These are phyloP conservation scores for Natrix natrix DNA, from an alignment of 2,797 vertebrate genomes.

Conservation along the genomic window DNA sequence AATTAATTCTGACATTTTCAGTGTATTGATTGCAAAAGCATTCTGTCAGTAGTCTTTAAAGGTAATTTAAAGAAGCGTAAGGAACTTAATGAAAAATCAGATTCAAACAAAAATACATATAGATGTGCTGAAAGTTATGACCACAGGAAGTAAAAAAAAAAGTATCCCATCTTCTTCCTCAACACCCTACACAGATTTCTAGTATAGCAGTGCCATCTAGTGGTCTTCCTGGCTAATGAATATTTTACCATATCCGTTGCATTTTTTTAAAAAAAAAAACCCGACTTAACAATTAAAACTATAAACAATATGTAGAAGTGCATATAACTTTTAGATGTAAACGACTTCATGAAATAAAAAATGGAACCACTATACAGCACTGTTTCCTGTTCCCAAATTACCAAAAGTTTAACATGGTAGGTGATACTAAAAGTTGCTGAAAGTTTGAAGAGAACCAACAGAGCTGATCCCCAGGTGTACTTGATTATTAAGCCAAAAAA, in stretches of 20 bases:
- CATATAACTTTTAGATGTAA: background rate
- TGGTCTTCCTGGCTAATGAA: background rate
- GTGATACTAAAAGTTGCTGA: background rate
- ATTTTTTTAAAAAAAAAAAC: background rate
- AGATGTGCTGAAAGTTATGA: background rate
- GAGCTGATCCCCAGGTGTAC: background rate
- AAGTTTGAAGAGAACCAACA: background rate
- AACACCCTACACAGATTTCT: background rate
- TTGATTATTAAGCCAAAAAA: background rate
- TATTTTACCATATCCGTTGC: background rate
- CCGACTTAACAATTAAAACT: background rate
- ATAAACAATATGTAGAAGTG: background rate
- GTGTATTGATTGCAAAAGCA: background rate
- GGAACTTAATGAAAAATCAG: background rate
- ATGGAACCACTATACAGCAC: background rate
- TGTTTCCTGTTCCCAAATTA: background rate
- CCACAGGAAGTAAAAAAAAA: background rate
- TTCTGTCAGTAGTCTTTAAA: background rate
- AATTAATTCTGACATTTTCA: background rate
- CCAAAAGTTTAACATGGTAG: background rate
- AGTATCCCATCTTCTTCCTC: background rate
- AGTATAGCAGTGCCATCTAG: background rate
- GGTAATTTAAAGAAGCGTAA: background rate
- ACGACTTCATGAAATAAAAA: background rate
- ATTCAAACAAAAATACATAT: background rate